Evolutionary conservation across 2,797 vertebrate species (phyloP).

Genomic region (Vespertilio murinus): DNA sequence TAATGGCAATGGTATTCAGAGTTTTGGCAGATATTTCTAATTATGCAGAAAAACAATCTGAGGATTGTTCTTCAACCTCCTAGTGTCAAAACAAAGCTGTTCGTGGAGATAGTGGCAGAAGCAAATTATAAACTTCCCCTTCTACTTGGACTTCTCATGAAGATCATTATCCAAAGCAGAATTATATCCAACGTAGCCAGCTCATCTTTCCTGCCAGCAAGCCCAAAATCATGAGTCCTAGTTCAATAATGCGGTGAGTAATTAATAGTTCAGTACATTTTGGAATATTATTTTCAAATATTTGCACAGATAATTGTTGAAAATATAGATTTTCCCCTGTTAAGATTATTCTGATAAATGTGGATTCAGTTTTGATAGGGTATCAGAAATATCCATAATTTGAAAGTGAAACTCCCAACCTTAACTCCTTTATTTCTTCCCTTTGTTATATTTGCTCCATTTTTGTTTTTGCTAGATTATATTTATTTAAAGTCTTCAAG

Average conservation of each 20-base stretch:
- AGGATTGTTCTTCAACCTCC: background rate
- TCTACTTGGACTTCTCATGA: background rate
- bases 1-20: background rate
- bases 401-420: background rate
- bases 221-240: background rate
- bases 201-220: background rate
- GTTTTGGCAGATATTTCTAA: background rate
- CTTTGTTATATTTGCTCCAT: background rate
- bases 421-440: background rate
- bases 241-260: background rate
- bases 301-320: background rate
- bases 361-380: background rate
- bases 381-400: background rate
- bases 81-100: conserved; percentile 1
- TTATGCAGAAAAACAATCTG: background rate
- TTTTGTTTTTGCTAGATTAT: background rate
- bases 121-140: background rate
- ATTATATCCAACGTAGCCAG: background rate
- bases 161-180: background rate
- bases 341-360: conserved; percentile 6
- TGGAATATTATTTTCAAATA: conserved; percentile 27
- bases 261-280: background rate
- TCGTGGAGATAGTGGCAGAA: background rate
- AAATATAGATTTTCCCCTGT: background rate
- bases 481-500: background rate